Evolutionary conservation across 1,140 invertebrate species (phyloP).

Genomic region (Drosophila oshimai): DNA sequence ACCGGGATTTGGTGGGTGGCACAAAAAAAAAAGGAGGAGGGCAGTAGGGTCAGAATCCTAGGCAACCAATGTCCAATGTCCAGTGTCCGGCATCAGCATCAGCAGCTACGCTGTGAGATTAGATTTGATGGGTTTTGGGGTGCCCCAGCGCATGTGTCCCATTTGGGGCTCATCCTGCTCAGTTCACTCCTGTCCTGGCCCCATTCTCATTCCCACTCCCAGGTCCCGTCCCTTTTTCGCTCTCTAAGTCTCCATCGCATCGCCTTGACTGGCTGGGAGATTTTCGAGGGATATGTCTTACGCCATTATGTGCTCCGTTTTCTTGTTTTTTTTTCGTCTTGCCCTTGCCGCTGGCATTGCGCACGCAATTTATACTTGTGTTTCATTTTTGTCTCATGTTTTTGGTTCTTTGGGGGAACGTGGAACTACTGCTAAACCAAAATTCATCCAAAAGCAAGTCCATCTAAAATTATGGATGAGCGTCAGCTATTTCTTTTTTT

Average conservation of each 20-base stretch:
- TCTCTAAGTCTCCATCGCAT: constrained; percentile 10
- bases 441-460: no score
- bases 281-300: constrained; percentile 53
- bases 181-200: constrained; percentile 4
- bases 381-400: constrained; percentile 34
- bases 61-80: constrained; percentile 59
- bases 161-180: constrained; percentile 17
- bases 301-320: constrained; percentile 41
- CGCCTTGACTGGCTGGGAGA: neutral
- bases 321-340: constrained; percentile 5
- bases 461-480: no score
- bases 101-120: constrained; percentile 76
- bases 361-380: constrained; percentile 48
- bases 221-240: constrained; percentile 3
- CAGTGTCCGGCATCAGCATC: constrained; percentile 37
- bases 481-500: no score
- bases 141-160: constrained; percentile 57
- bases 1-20: neutral
- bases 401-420: neutral
- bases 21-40: neutral
- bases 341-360: constrained; percentile 31
- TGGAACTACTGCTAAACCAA: no score
- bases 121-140: constrained; percentile 78
- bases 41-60: constrained; percentile 36
- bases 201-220: neutral